Percentiles rank a stretch among this genome's conserved stretches.
Evolutionary conservation across 2,113 vertebrate species (phyloP).

Genomic region (Sinocyclocheilus anophthalmus): DNA sequence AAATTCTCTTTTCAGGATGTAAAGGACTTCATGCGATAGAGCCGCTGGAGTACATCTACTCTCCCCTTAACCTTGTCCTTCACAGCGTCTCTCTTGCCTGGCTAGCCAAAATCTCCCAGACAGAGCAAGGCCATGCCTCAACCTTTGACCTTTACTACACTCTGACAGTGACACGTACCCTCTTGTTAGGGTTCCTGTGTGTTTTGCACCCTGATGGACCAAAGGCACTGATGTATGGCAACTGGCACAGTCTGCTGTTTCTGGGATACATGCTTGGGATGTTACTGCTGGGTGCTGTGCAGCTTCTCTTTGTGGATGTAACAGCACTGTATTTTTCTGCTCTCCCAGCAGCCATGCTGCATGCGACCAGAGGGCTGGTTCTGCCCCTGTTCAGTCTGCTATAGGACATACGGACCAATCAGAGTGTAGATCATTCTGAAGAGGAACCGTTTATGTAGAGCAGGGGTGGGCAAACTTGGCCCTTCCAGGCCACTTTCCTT

Average conservation of each 20-base stretch:
- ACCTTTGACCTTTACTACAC: slow-evolving; percentile 72
- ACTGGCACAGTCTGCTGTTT: slow-evolving; percentile 77
- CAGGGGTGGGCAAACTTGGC: too few species aligned
- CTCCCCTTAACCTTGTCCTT: slow-evolving; percentile 72
- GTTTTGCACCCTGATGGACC: slow-evolving; percentile 72
- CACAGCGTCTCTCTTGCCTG: slow-evolving; percentile 70
- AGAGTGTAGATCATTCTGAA: slow-evolving; percentile 18
- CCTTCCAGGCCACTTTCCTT: too few species aligned
- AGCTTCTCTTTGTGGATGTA: slow-evolving; percentile 64
- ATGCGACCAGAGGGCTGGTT: slow-evolving; percentile 61
- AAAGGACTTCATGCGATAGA: slow-evolving; percentile 55
- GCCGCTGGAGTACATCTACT: slow-evolving; percentile 72
- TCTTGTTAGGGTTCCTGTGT: slow-evolving; percentile 75
- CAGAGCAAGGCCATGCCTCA: slow-evolving; percentile 52
- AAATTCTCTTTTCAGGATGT: slow-evolving; percentile 62
- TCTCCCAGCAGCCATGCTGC: slow-evolving; percentile 66
- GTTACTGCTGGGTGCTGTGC: slow-evolving; percentile 68
- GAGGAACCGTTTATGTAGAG: neutral
- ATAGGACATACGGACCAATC: slow-evolving; percentile 31
- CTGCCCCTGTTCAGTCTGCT: slow-evolving; percentile 60
- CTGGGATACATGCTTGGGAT: slow-evolving; percentile 73
- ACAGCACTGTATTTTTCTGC: slow-evolving; percentile 68
- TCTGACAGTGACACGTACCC: slow-evolving; percentile 70
- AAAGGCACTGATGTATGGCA: slow-evolving; percentile 64
- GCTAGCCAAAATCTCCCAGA: slow-evolving; percentile 69